Evolutionary conservation across 2,888 invertebrate genomes (phyloP).

Genomic region (Holacanthella duospinosa): DNA sequence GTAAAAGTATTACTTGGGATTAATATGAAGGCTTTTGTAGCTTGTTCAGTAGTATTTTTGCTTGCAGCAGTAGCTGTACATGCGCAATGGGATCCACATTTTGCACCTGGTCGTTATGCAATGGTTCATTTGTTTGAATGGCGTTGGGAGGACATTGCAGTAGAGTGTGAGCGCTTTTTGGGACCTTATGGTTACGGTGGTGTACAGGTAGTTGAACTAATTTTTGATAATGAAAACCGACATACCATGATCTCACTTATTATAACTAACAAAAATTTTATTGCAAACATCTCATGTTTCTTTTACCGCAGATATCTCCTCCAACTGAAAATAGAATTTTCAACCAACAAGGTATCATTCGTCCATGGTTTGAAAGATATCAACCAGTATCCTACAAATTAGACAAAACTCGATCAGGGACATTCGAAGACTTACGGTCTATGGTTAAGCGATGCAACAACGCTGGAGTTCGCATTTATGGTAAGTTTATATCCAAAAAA

Average conservation of each 20-base stretch:
- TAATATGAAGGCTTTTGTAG: too few relatives aligned
- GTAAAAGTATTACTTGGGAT: too few relatives aligned
- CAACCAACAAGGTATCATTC: constrained; percentile 13
- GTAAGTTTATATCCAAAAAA: too few relatives aligned
- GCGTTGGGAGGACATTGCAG: constrained; percentile 19
- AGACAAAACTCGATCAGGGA: constrained; percentile 60
- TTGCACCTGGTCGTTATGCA: constrained; percentile 5
- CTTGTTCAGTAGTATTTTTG: too few relatives aligned
- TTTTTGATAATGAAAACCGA: neutral
- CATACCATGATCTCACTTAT: neutral
- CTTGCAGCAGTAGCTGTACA: too few relatives aligned
- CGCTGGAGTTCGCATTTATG: constrained; percentile 70
- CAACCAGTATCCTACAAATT: constrained; percentile 74
- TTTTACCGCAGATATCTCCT: constrained; percentile 45
- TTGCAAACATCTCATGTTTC: neutral
- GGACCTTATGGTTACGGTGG: constrained; percentile 17
- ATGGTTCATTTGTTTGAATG: constrained; percentile 22
- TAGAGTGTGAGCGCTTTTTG: constrained; percentile 16
- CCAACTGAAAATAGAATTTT: constrained; percentile 49
- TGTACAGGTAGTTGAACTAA: constrained; percentile 13
- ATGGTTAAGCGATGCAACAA: constrained; percentile 67
- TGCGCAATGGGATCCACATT: constrained; percentile 16
- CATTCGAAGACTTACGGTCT: constrained; percentile 55
- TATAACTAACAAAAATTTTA: neutral
- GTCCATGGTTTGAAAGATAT: constrained; percentile 57